Conservation (phyloP, 2,888 invertebrate genomes). For the Lordiphosa andalusiaca region DNA sequence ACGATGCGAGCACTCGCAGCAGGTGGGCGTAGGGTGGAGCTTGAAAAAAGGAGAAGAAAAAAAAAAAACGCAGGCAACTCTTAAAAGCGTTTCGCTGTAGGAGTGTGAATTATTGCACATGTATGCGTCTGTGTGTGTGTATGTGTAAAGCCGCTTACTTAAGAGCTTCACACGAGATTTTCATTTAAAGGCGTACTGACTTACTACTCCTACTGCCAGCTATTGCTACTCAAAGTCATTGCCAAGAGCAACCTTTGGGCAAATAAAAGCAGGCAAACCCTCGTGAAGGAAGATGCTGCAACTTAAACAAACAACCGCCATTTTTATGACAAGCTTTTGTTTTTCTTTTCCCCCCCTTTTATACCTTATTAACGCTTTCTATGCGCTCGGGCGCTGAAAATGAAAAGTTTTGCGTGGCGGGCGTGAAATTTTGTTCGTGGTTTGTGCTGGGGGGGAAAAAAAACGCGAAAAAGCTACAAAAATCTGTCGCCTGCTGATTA, state of each 20-base stretch:
- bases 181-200: slow-evolving; percentile 39
- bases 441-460: slow-evolving; percentile 16
- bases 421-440: slow-evolving; percentile 51
- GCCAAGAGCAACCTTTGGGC: slow-evolving; percentile 56
- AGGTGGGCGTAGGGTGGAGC: slow-evolving; percentile 32
- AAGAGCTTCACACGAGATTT: slow-evolving; percentile 47
- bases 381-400: slow-evolving; percentile 33
- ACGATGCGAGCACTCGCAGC: slow-evolving; percentile 49
- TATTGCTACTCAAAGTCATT: slow-evolving; percentile 58
- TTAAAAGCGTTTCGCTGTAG: slow-evolving; percentile 69
- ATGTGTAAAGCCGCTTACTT: slow-evolving; percentile 39
- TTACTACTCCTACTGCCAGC: slow-evolving; percentile 11
- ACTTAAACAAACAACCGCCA: slow-evolving; percentile 59
- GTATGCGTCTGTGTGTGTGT: slow-evolving; percentile 15
- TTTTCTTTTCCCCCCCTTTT: slow-evolving; percentile 13
- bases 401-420: slow-evolving; percentile 54
- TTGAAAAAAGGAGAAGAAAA: slow-evolving; percentile 7
- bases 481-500: slow-evolving; percentile 59
- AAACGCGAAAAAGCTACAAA: slow-evolving; percentile 34
- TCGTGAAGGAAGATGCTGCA: slow-evolving; percentile 29
- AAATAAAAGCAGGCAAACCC: slow-evolving; percentile 3
- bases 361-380: slow-evolving; percentile 69
- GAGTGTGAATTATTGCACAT: slow-evolving; percentile 67
- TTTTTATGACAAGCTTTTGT: slow-evolving; percentile 47
- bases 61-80: slow-evolving; percentile 13